Base-by-base conservation (phyloP, 2,797 vertebrate species). In the Bradypodion ventrale region DNA sequence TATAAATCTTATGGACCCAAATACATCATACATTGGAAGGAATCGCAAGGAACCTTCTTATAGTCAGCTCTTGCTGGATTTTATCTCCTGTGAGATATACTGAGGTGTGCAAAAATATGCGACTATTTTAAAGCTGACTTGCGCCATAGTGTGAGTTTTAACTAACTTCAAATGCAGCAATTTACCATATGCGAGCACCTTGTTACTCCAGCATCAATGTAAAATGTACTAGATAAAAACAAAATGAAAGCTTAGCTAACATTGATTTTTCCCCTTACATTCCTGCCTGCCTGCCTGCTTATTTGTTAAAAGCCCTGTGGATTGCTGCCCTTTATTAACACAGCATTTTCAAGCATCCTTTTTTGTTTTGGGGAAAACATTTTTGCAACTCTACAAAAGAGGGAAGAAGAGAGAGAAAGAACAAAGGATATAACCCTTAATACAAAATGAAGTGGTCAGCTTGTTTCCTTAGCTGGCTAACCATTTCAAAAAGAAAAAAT, bases 381-480 rank as follows among this genome's bases (percentile, higher is more conserved):
- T 92, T 76, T 88, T 91, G 83, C 35, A 83, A 68, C 35, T 90
- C 29, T 62, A 32, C 49, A 84, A 84, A 92, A 74, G 21, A 42
- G 29, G 62, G 29, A 63, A 63, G 10, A 27, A 72, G 42, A 29
- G 25, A 72, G 52, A 56, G 66, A 13, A 40, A 80, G 42, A 74
- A 42, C 60, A 59, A 46, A 29, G 7, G 40, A 35, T 78, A 4
- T 56, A 76, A n/a, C n/a, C 16, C 15, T 83, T 85, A 72, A 76
- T 4, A 60, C 2, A 49, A 40, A 86, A 87, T 40, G 35, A 87
- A 89, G 86, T 87, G 35, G 77, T 89, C 83, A 94, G 49, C 60
- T 89, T 86, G 85, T 89, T 77, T 87, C 52, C 52, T 56, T 83
- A 60, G 65, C 46, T 27, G 80, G 37, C 49, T 83, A 46, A 78